Conservation (phyloP, 2,113 vertebrate genomes). For the Hepsetus odoe region DNA sequence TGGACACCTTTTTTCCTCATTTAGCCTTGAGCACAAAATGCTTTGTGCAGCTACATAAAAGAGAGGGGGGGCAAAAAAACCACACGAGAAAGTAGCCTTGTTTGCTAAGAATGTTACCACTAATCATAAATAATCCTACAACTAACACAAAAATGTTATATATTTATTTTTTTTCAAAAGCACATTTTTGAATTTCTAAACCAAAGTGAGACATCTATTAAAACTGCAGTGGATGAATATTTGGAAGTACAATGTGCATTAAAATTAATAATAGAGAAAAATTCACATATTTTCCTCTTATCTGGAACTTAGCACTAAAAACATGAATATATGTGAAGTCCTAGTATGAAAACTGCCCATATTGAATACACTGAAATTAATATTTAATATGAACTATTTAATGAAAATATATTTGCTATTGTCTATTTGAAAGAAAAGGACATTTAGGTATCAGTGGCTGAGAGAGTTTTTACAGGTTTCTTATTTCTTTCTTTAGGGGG, state of each 20-base stretch:
- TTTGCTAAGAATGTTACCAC: neutral
- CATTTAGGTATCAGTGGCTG: too few relatives aligned
- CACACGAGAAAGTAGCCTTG: neutral
- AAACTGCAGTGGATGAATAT: neutral
- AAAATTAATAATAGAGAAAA: neutral
- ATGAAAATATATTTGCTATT: too few relatives aligned
- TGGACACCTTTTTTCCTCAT: neutral
- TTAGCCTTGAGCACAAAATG: constrained; percentile 29
- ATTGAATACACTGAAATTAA: too few relatives aligned
- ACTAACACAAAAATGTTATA: neutral
- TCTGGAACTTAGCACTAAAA: too few relatives aligned
- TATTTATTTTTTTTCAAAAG: neutral
- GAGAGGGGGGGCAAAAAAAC: neutral
- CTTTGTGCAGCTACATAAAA: constrained; percentile 11
- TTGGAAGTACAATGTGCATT: neutral
- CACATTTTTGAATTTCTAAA: neutral
- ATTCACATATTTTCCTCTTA: too few relatives aligned
- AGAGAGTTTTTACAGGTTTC: too few relatives aligned
- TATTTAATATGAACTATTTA: too few relatives aligned
- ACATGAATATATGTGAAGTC: too few relatives aligned
- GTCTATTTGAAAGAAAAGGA: too few relatives aligned
- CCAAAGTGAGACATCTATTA: neutral
- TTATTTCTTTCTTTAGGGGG: too few relatives aligned
- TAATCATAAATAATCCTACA: neutral
- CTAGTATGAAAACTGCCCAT: too few relatives aligned